Base-by-base conservation (phyloP, 2,888 invertebrate genomes). In the Oscheius sp. region DNA sequence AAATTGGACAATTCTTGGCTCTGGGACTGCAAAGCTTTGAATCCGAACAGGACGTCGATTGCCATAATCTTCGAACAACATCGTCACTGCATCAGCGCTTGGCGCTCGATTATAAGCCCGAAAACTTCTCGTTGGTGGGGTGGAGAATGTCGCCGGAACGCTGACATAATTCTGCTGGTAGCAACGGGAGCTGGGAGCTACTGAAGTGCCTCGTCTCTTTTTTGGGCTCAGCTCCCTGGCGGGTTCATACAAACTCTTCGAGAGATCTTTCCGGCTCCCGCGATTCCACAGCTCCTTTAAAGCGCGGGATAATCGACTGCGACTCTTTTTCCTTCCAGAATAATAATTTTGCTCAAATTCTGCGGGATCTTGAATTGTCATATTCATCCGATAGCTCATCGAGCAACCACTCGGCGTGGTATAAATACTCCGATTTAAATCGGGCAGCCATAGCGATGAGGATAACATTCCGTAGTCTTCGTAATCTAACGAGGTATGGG, bases 381-480 rank as follows among this genome's bases (percentile, higher is more conserved):
- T 72, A 45, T 72, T 72, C 66, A 72, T 55, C 6, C 72, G 72
- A 46, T 72, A 72, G 45, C 55, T 66, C 56, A 72, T 72, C 43
- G 72, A 64, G 27, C 72, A 72, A 16, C 64, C 64, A 2, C 64
- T 53, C 3, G 72, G 72, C 13, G 72, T 55, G n/a, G 35, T 53
- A 49, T 71, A 71, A 27, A 71, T 61, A 61, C 71, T 71, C 21
- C 71, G 49, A 46, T 71, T 71, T 18, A 71, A 29, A 21, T 71
- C 71, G 16, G 71, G 71, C 35, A 43, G 13, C 63, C 61, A 61
- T 16, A 63, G 41, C 12, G 71, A 71, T 12, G 29, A 23, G 23
- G 61, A 71, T 23, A 71, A 25, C 29, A 71, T 35, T 13, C 71
- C 71, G 43, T 71, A 71, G 53, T 71, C 71, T 9, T 71, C 71